A percentile compares a stretch with the other conserved stretches of the same genome.
phyloP scores from a whole-genome alignment of 2,113 vertebrate genomes.

The Chelonoidis abingdonii region DNA sequence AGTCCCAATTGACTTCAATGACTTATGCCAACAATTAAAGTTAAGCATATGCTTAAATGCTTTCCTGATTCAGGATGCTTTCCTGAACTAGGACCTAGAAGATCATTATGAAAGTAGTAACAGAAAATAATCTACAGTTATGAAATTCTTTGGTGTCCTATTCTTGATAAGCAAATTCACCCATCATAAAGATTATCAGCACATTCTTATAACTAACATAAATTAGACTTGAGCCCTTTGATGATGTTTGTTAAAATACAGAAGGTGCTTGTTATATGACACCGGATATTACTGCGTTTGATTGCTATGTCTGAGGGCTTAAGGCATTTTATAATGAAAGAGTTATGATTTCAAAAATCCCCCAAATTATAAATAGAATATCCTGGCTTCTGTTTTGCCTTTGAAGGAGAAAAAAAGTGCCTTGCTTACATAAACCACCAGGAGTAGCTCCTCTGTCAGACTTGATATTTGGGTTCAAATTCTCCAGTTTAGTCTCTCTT shows the following conservation, averaged over 20 bases:
- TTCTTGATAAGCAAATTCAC: neutral
- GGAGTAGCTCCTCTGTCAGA: conserved; percentile 64
- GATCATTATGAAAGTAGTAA: neutral
- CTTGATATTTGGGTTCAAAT: neutral
- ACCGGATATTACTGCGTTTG: conserved; percentile 63
- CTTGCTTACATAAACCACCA: conserved; percentile 21
- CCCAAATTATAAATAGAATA: conserved; percentile 69
- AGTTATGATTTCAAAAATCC: conserved; percentile 75
- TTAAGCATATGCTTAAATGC: neutral
- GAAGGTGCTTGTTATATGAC: conserved; percentile 54
- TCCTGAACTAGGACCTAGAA: neutral
- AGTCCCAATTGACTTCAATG: neutral
- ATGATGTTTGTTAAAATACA: conserved; percentile 68
- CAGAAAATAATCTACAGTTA: neutral
- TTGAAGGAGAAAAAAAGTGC: conserved; percentile 41
- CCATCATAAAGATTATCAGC: neutral
- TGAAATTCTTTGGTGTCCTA: neutral
- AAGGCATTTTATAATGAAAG: conserved; percentile 75
- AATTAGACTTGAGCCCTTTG: conserved; percentile 59
- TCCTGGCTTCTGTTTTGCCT: conserved; percentile 53
- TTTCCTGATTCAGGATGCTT: neutral
- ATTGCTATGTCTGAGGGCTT: conserved; percentile 68
- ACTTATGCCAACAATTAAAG: neutral
- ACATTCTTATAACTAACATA: neutral
- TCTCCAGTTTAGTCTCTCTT: neutral